Base-by-base conservation (phyloP, 2,797 vertebrate genomes). In the Acropternis orthonyx region DNA sequence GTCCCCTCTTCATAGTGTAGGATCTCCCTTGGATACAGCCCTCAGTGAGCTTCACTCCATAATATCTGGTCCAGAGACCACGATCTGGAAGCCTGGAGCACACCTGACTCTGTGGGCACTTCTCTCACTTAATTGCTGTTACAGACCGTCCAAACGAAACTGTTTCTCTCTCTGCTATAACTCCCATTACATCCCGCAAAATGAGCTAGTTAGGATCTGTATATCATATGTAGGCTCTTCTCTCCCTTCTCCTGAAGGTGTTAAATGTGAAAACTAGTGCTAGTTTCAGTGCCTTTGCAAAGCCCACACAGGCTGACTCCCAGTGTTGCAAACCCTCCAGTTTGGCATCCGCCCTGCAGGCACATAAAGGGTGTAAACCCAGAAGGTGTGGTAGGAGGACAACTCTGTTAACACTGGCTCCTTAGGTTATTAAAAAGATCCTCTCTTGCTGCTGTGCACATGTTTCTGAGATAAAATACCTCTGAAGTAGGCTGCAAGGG, bases 1-100 rank as follows among this genome's bases (percentile, higher is more conserved):
- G 12, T 7, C 1, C 2, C 15, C 4, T 72, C 5, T 12, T 7
- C 49, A 34, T 37, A 41, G 10, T 0, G 0, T 3, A 41, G 13
- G 10, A 28, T 72, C 26, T 73, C n/a, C 9, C 30, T 43, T 37
- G 37, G 9, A 41, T 41, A 41, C 41, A 11, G 41, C 41, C 41
- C 41, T 56, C 51, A 73, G 37, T 28, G 14, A 56, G 19, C 21
- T 80, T 48, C n/a, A 16, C 8, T 80, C 28, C 36, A 21, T 9
- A 18, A 14, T 28, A 6, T 32, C 26, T 13, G 23, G 16, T 24
- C 44, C 37, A 46, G 14, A 13, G 10, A 59, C 14, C 1, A 1
- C 32, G 18, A 28, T 18, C 7, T 20, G 24, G 46, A 19, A 48
- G 15, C 18, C n/a, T 56, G 21, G 16, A 26, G 15, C 1, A 3